Base-by-base conservation (phyloP, 2,888 invertebrate genomes). In the Pammene fasciana region DNA sequence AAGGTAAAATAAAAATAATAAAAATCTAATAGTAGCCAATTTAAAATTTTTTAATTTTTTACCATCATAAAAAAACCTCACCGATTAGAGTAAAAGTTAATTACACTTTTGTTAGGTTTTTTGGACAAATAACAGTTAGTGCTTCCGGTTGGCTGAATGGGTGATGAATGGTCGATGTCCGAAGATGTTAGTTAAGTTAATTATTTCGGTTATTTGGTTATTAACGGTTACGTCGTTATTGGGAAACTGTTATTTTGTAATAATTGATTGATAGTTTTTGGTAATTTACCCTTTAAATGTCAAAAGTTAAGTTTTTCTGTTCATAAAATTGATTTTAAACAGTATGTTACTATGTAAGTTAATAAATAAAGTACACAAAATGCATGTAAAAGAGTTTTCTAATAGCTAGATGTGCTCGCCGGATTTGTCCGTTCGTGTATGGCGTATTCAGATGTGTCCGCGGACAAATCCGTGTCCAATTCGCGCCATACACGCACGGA, bases 31-130 rank as follows among this genome's bases (percentile, higher is more conserved):
- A 54, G 54, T 57, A 43, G 16, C 56, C 0, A 8, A 1, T 56
- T n/a, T 41, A 26, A 26, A 26, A 26, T 3, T 4, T 0, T 43
- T 18, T 41, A 41, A 14, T 10, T 14, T 13, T 18, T 18, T 16
- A 6, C 13, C 3, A 4, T 61, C 34, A 5, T 1, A 36, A 38
- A 50, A 62, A 38, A 5, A n/a, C 61, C 26, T 41, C 50, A 26
- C 41, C 26, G 18, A 52, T 50, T 26, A 34, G 50, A n/a, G 41
- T 62, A 52, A 1, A 52, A 68, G 81, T 85, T 86, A 86, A 88
- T 88, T 85, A 86, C 72, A 67, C 78, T 78, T 83, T 83, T 76
- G 81, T 84, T 84, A n/a, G 77, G 64, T 60, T 83, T 83, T 78
- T 82, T 80, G 78, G 78, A 82, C 82, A 83, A 83, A 81, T 82